phyloP scores from a whole-genome alignment of 2,888 invertebrate genomes.

The Troides helena region DNA sequence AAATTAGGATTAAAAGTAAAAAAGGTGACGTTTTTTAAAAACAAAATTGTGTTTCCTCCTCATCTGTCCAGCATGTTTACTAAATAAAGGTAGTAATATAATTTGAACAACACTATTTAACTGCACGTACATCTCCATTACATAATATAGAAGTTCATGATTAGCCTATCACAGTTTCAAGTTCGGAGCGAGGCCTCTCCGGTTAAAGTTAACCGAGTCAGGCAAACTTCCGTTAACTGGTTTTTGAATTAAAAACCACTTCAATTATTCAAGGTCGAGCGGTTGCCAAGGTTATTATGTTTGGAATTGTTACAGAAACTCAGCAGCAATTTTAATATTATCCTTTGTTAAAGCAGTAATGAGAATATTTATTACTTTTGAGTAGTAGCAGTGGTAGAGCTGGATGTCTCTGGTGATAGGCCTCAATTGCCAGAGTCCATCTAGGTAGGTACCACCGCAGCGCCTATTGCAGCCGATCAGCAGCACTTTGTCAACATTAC shows the following conservation, averaged over 20 bases:
- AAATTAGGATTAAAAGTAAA: too few species aligned
- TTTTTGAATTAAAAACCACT: constrained; percentile 10
- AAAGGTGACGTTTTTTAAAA: too few species aligned
- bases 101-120: neutral
- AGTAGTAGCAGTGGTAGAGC: neutral
- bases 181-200: neutral
- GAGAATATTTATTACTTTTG: neutral
- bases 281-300: neutral
- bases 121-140: neutral
- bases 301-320: neutral
- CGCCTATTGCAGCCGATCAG: too few species aligned
- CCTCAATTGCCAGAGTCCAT: too few species aligned
- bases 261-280: neutral
- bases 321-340: neutral
- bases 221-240: constrained; percentile 9
- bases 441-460: too few species aligned
- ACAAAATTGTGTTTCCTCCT: too few species aligned
- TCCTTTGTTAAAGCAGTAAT: neutral
- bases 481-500: too few species aligned
- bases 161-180: constrained; percentile 11
- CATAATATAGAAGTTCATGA: constrained; percentile 7
- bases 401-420: too few species aligned
- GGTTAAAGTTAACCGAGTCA: constrained; percentile 8
- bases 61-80: neutral
- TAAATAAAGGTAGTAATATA: neutral